phyloP scores from a whole-genome alignment of 2,797 vertebrate species.

The Muraenolepis orangiensis region DNA sequence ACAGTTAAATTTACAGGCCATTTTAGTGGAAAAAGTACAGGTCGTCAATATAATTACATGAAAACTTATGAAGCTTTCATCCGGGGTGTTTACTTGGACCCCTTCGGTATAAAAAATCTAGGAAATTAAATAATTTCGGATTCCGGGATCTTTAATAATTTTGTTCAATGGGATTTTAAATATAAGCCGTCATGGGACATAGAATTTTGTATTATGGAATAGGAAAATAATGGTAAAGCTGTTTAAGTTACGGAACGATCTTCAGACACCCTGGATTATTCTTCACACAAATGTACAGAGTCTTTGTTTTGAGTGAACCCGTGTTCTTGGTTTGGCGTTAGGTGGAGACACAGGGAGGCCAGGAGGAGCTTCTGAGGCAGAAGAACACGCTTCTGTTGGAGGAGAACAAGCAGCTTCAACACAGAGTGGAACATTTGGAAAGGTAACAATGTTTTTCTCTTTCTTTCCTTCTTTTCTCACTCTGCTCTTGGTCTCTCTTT shows the following conservation, averaged over 20 bases:
- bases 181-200: too few relatives aligned
- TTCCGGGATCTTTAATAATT: too few relatives aligned
- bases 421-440: constrained; percentile 82
- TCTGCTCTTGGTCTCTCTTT: background rate
- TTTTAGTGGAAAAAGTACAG: too few relatives aligned
- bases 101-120: too few relatives aligned
- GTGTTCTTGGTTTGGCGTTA: constrained; percentile 50
- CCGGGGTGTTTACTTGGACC: too few relatives aligned
- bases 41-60: too few relatives aligned
- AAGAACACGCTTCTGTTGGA: constrained; percentile 82
- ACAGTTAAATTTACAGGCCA: too few relatives aligned
- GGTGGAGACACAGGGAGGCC: constrained; percentile 87
- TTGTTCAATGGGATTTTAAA: too few relatives aligned
- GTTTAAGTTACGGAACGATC: background rate
- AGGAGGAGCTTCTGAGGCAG: constrained; percentile 82
- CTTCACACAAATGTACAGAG: background rate
- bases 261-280: background rate
- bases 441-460: constrained; percentile 37
- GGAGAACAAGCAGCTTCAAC: constrained; percentile 86
- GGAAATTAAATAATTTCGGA: too few relatives aligned
- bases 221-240: background rate
- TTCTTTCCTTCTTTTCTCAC: background rate
- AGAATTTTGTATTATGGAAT: background rate
- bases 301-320: background rate
- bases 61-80: too few relatives aligned